Evolutionary conservation across 92 coral and sea anemone species (phyloP).

Genomic region (Hydrozoanthus gracilis): DNA sequence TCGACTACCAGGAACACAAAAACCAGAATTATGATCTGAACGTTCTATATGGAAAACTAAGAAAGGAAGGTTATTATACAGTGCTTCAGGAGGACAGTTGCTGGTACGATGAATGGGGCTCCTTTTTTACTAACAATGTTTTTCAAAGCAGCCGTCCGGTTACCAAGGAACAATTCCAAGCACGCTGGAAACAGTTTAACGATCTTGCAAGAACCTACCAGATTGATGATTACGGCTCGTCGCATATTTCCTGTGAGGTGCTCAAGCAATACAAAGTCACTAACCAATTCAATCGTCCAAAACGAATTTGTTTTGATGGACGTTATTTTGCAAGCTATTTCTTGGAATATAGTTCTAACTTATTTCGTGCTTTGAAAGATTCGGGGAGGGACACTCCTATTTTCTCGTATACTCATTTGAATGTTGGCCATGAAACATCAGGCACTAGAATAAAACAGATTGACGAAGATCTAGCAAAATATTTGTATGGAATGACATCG

Average conservation of each 20-base stretch:
- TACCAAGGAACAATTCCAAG: conserved; percentile 58
- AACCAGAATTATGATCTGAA: conserved; percentile 75
- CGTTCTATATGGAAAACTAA: conserved; percentile 63
- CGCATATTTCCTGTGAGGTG: conserved; percentile 80
- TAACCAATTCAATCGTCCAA: conserved; percentile 80
- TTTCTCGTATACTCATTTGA: conserved; percentile 86
- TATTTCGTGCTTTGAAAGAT: conserved; percentile 66
- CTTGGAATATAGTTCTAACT: conserved; percentile 68
- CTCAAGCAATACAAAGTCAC: conserved; percentile 78
- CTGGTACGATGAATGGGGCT: conserved; percentile 96
- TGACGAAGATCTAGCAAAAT: conserved; percentile 77
- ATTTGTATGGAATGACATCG: conserved; percentile 66
- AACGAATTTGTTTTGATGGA: conserved; percentile 79
- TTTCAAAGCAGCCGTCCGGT: conserved; percentile 69
- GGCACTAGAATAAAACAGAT: conserved; percentile 86
- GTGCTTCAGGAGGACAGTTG: conserved; percentile 94
- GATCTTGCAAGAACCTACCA: conserved; percentile 43
- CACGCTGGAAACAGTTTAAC: conserved; percentile 68
- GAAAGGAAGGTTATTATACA: conserved; percentile 81
- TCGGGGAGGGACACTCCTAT: conserved; percentile 69
- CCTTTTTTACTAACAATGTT: conserved; percentile 77
- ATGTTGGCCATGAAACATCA: conserved; percentile 82
- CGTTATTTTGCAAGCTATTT: conserved; percentile 77
- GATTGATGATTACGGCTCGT: conserved; percentile 87
- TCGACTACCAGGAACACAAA: conserved; percentile 69